A percentile compares a stretch with the other conserved stretches of the same genome.
Conservation (phyloP, 2,888 invertebrate genomes). For the Agonopterix heracliana region DNA sequence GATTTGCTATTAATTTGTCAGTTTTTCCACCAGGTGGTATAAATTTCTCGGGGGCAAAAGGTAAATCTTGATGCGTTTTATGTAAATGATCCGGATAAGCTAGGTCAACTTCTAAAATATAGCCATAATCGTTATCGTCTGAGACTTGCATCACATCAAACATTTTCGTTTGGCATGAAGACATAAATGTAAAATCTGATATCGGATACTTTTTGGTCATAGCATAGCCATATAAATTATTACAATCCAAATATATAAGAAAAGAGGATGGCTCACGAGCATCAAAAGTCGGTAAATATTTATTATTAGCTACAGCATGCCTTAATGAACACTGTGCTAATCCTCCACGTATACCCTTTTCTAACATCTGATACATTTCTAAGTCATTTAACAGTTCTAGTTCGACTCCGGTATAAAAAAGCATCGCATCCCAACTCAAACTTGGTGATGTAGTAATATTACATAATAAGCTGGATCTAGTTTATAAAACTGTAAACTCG, state of each 20-base stretch:
- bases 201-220: conserved; percentile 13
- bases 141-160: too few species aligned
- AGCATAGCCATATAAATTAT: conserved; percentile 29
- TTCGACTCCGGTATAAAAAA: conserved; percentile 12
- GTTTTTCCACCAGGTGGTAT: conserved; percentile 7
- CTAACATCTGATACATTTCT: conserved; percentile 18
- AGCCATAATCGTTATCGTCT: background rate
- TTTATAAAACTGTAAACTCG: conserved; percentile 17
- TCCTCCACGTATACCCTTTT: conserved; percentile 22
- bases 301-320: conserved; percentile 19
- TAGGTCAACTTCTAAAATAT: background rate
- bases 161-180: background rate
- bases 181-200: background rate
- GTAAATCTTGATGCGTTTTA: background rate
- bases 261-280: conserved; percentile 11
- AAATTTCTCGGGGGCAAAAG: background rate
- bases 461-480: conserved; percentile 22
- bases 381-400: conserved; percentile 19
- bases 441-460: conserved; percentile 16
- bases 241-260: conserved; percentile 26
- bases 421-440: conserved; percentile 21
- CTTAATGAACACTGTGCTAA: conserved; percentile 17
- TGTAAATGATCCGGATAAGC: background rate
- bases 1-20: conserved; percentile 11
- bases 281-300: conserved; percentile 21